Percentiles rank a stretch among this genome's conserved stretches.
Evolutionary conservation across 2,113 vertebrate genomes (phyloP).

Genomic region (Mus spicilegus): DNA sequence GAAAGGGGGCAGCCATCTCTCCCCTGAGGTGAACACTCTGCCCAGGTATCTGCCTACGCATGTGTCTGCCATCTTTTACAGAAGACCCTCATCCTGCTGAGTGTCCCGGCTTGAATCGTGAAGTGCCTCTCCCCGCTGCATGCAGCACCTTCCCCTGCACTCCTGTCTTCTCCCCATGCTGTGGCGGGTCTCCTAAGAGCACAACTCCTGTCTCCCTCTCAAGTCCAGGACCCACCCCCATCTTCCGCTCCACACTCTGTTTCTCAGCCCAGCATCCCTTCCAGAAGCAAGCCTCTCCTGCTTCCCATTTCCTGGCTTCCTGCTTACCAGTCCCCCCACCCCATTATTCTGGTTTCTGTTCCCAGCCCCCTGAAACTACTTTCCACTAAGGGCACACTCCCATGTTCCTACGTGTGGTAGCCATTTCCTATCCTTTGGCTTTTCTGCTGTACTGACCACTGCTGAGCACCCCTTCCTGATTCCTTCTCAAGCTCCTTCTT

Average conservation of each 20-base stretch:
- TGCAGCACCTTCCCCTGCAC: too few relatives aligned
- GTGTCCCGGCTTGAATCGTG: not conserved
- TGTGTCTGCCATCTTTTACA: not conserved
- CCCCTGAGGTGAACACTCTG: not conserved
- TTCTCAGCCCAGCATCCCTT: not conserved
- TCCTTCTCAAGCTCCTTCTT: not conserved
- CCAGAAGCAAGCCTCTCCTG: not conserved
- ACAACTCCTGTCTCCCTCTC: not conserved
- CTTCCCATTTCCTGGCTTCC: not conserved
- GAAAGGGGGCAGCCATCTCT: not conserved
- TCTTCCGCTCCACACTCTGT: not conserved
- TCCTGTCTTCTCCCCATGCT: too few relatives aligned
- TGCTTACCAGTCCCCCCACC: not conserved
- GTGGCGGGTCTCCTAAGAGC: not conserved
- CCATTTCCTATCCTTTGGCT: not conserved
- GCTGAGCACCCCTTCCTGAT: not conserved
- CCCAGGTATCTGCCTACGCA: fast-evolving
- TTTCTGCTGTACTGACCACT: not conserved
- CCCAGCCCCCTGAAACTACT: not conserved
- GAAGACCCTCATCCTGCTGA: not conserved
- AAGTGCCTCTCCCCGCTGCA: too few relatives aligned
- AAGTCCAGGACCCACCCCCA: not conserved
- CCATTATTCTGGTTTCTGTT: not conserved
- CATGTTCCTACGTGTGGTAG: not conserved
- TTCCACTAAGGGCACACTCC: not conserved